phyloP scores from a whole-genome alignment of 1,140 invertebrate species.

The Oncopodura yosiiana region DNA sequence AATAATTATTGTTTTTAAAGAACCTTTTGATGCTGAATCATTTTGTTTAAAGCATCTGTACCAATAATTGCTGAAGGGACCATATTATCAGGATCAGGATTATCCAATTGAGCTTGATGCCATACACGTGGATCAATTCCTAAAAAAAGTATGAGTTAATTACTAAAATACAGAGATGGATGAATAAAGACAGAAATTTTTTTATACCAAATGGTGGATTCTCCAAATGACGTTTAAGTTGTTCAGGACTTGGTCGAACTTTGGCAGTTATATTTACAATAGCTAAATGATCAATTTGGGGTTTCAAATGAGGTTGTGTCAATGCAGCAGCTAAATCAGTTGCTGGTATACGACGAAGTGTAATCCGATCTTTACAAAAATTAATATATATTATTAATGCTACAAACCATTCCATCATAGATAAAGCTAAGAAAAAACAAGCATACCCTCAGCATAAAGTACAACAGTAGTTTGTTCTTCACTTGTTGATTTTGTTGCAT shows the following conservation, averaged over 20 bases:
- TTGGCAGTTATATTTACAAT: constrained; percentile 51
- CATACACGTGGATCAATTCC: constrained; percentile 69
- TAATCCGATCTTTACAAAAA: constrained; percentile 37
- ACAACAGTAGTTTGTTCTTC: constrained; percentile 17
- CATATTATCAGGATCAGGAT: constrained; percentile 55
- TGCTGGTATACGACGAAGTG: constrained; percentile 59
- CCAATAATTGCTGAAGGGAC: constrained; percentile 81
- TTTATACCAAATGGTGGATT: constrained; percentile 69
- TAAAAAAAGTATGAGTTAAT: constrained; percentile 35
- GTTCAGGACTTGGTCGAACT: constrained; percentile 48
- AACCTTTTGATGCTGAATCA: constrained; percentile 57
- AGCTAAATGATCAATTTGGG: constrained; percentile 57
- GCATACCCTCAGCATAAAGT: constrained; percentile 27
- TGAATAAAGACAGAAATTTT: not conserved
- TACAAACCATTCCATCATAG: no score
- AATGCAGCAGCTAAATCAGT: constrained; percentile 60
- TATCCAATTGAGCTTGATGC: constrained; percentile 50
- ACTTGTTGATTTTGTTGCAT: constrained; percentile 19
- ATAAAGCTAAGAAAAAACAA: no score
- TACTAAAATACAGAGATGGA: not conserved
- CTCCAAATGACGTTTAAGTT: constrained; percentile 79
- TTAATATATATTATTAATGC: no score
- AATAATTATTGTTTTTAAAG: not conserved
- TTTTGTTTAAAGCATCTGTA: constrained; percentile 69
- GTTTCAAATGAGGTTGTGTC: constrained; percentile 52